phyloP scores from a whole-genome alignment of 2,113 vertebrate genomes.

The Rhea pennata region DNA sequence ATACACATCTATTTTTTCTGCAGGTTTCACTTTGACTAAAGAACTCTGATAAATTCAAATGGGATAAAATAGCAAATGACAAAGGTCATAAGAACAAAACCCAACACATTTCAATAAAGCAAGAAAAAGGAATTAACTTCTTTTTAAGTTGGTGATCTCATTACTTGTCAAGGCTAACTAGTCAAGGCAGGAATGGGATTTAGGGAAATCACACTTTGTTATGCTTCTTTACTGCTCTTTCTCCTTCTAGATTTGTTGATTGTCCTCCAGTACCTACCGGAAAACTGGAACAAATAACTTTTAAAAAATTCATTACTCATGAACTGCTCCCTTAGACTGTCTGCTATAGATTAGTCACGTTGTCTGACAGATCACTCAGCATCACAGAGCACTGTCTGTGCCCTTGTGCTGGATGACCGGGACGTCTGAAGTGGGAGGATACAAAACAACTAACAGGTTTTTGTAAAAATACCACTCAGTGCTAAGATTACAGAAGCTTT shows the following conservation, averaged over 20 bases:
- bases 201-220: background rate
- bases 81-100: conserved; percentile 6
- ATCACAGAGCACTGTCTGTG: background rate
- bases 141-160: background rate
- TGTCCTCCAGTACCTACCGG: background rate
- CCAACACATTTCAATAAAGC: background rate
- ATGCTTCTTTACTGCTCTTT: background rate
- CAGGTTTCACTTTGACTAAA: background rate
- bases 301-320: background rate
- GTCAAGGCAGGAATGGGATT: background rate
- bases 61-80: background rate
- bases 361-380: background rate
- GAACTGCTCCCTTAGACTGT: background rate
- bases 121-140: background rate
- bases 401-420: background rate
- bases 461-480: background rate
- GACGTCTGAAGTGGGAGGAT: background rate
- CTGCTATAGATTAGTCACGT: background rate
- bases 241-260: background rate
- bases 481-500: background rate
- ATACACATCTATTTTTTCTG: background rate
- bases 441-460: background rate
- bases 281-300: background rate
- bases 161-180: background rate
- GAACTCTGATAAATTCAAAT: background rate